Conservation (phyloP, 2,797 vertebrate genomes). For the Vireo griseus region DNA sequence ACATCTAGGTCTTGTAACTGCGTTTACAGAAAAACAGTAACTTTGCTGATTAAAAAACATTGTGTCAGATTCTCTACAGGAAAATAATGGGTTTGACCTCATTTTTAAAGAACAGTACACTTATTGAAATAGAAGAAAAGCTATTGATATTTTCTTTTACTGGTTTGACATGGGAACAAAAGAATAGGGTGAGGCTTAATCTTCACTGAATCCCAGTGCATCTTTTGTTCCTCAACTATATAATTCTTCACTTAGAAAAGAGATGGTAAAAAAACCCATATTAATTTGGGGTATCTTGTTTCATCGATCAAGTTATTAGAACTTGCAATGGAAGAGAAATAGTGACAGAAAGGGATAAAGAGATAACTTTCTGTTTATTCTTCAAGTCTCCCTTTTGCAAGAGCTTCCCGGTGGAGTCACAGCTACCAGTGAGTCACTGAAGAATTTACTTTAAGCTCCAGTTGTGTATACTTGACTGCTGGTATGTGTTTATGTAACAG, state of each 20-base stretch:
- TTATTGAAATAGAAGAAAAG: neutral
- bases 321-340: neutral
- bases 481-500: neutral
- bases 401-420: neutral
- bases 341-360: neutral
- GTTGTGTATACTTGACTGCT: neutral
- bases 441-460: neutral
- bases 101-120: neutral
- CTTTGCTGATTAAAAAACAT: neutral
- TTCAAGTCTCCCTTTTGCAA: neutral
- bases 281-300: neutral
- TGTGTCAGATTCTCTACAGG: neutral
- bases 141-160: neutral
- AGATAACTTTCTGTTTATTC: neutral
- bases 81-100: neutral
- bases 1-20: neutral
- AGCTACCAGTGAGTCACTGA: neutral
- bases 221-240: neutral
- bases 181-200: neutral
- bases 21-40: neutral
- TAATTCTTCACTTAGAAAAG: neutral
- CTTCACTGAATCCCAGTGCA: neutral
- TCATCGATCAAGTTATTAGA: neutral
- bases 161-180: neutral
- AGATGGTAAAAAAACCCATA: neutral